Evolutionary conservation across 2,888 invertebrate species (phyloP).

Genomic region (Chloromyia formosa): DNA sequence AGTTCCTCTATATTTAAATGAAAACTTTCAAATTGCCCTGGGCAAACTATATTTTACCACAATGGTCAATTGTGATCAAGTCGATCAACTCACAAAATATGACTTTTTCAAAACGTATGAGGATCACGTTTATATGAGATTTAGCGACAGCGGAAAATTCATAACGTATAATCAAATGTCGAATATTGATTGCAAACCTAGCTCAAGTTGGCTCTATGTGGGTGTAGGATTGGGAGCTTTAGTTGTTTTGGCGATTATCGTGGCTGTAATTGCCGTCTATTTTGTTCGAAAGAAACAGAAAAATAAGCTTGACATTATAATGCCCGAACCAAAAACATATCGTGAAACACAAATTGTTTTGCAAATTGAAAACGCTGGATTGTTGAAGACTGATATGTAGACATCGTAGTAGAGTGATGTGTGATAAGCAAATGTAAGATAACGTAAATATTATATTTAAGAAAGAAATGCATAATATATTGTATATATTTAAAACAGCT

Average conservation of each 20-base stretch:
- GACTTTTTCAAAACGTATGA: constrained; percentile 58
- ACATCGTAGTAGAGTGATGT: background rate
- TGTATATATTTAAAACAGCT: background rate
- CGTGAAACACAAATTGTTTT: constrained; percentile 87
- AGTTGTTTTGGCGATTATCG: constrained; percentile 64
- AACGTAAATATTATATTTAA: background rate
- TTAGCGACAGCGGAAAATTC: constrained; percentile 40
- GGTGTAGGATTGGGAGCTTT: constrained; percentile 65
- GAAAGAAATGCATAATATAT: background rate
- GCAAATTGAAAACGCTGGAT: constrained; percentile 84
- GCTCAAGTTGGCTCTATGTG: constrained; percentile 62
- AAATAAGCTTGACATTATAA: constrained; percentile 73
- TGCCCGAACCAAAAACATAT: constrained; percentile 84
- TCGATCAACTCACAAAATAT: constrained; percentile 53
- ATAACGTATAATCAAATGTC: constrained; percentile 18
- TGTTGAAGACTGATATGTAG: constrained; percentile 78
- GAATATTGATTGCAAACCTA: constrained; percentile 54
- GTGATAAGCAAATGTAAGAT: too few species aligned
- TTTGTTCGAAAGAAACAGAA: constrained; percentile 68
- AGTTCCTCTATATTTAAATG: constrained; percentile 57
- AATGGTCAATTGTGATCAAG: constrained; percentile 56
- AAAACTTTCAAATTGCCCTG: constrained; percentile 58
- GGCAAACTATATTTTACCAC: constrained; percentile 58
- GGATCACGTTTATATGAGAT: constrained; percentile 57
- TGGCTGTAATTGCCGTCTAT: constrained; percentile 64